Base-by-base conservation (phyloP, 1,140 invertebrate species). In the Magallana angulata region DNA sequence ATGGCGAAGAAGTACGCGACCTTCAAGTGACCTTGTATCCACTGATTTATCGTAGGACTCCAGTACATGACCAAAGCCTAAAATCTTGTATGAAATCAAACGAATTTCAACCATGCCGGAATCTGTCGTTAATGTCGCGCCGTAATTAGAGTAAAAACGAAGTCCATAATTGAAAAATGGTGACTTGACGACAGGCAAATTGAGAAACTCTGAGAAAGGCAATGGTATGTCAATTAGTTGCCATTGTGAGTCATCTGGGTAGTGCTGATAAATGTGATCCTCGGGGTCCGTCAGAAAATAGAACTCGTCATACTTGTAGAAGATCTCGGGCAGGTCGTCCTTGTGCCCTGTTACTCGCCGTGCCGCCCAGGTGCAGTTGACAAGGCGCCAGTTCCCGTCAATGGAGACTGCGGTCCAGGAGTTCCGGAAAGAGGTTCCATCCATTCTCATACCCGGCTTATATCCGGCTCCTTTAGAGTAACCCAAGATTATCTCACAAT, bases 391-490 rank as follows among this genome's bases (percentile, higher is more conserved):
- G 30, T 91, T 92, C 59, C 93, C 93, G 80, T 94, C 92, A 57
- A 94, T 93, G 58, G 90, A 88, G 14, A 94, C 93, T 11, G 92
- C 93, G 12, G 93, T 94, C 94, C 94, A 94, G 3, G 94, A 93
- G 89, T 94, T 94, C 64, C 94, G 87, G 83, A 94, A 99, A 97
- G 14, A 98, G 98, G 95, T 99, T 98, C 92, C 98, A 91, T 99
- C 98, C 93, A 99, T 99, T 87, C 97, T 96, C n/a, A 99, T 98
- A 0, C 98, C 98, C 0, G 98, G 98, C 93, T 99, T 98, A 95
- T 99, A 99, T 81, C 99, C 99, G 1, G 99, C 99, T 68, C 98
- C 99, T 94, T 99, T 99, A 64, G 98, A 99, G 95, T 99, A 99
- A 18, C 99, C 99, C 94, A 99, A 98, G 93, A 99, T 99, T 12